Evolutionary conservation across 2,113 vertebrate genomes (phyloP).

Genomic region (Dasyornis broadbenti): DNA sequence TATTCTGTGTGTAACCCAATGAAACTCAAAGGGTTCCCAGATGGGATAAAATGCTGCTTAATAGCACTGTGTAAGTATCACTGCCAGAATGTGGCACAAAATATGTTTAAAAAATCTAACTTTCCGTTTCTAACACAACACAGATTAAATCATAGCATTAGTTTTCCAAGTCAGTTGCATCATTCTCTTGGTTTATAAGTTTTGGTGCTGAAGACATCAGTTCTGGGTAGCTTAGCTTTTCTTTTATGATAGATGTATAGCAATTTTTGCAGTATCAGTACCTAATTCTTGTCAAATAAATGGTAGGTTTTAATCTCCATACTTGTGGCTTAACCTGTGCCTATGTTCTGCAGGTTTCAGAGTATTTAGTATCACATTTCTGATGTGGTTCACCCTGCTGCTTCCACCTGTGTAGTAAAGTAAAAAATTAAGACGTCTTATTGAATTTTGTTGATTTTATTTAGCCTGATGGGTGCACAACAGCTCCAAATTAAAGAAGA

Average conservation of each 20-base stretch:
- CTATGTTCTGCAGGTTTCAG: neutral
- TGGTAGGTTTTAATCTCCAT: neutral
- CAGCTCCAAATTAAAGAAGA: neutral
- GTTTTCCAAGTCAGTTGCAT: neutral
- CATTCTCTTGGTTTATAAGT: neutral
- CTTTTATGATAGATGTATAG: neutral
- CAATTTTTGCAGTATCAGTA: neutral
- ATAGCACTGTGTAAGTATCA: neutral
- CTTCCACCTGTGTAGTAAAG: neutral
- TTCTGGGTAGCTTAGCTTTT: neutral
- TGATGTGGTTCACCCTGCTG: neutral
- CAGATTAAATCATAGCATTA: neutral
- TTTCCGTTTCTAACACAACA: neutral
- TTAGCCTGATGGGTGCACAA: neutral
- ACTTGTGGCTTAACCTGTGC: neutral
- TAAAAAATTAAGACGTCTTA: neutral
- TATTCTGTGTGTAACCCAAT: conserved; percentile 2
- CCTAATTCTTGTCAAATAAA: neutral
- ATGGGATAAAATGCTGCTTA: conserved; percentile 1
- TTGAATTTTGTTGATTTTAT: neutral
- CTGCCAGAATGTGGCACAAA: neutral
- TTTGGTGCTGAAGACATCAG: neutral
- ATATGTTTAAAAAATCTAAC: neutral
- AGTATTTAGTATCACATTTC: neutral
- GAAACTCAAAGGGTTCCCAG: conserved; percentile 19